Conservation (phyloP, 2,888 invertebrate genomes). For the Melieria crassipennis region DNA sequence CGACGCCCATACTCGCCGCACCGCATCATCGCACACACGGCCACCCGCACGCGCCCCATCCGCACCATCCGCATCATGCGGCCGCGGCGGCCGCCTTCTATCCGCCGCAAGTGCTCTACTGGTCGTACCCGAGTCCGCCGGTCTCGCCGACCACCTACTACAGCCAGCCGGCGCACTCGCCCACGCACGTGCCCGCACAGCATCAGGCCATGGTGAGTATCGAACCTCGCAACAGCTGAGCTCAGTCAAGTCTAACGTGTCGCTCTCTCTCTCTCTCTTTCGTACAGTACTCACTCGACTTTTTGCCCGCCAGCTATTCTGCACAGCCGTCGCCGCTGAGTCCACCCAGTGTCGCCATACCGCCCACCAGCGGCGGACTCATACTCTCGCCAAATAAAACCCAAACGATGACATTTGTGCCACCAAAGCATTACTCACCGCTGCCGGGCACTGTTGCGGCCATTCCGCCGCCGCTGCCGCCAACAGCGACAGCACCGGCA, state of each 20-base stretch:
- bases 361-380: constrained; percentile 47
- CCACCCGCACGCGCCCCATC: constrained; percentile 54
- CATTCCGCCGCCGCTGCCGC: background rate
- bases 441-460: constrained; percentile 19
- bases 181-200: constrained; percentile 53
- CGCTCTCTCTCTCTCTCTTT: background rate
- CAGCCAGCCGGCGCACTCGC: constrained; percentile 70
- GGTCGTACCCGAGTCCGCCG: constrained; percentile 94
- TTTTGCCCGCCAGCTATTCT: constrained; percentile 51
- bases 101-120: constrained; percentile 81
- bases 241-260: too few species aligned
- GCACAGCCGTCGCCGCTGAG: constrained; percentile 51
- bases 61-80: constrained; percentile 67
- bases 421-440: constrained; percentile 46
- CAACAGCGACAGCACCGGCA: constrained; percentile 12
- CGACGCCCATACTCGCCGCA: constrained; percentile 61
- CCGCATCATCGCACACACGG: constrained; percentile 68
- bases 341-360: constrained; percentile 50
- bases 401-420: constrained; percentile 50
- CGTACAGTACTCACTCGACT: constrained; percentile 60
- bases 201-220: constrained; percentile 58
- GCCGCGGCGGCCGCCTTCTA: constrained; percentile 66
- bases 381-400: constrained; percentile 55
- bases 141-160: constrained; percentile 91
- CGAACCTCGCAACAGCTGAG: background rate